Conservation (phyloP, 1,140 invertebrate genomes). For the Zaprionus ornatus region DNA sequence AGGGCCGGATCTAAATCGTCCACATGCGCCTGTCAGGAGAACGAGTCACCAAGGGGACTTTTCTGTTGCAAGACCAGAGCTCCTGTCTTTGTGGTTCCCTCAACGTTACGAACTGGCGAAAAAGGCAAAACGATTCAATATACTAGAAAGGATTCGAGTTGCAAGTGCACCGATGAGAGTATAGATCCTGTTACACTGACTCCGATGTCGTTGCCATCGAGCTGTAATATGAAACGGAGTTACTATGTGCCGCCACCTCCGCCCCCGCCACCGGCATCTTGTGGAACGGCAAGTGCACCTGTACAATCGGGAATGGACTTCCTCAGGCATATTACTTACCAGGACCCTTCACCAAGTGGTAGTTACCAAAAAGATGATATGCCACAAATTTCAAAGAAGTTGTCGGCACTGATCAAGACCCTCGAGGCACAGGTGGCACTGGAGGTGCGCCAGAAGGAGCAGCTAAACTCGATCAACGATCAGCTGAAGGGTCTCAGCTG, state of each 20-base stretch:
- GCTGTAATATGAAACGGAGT: no score
- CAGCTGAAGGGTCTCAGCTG: constrained; percentile 3
- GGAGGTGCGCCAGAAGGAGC: constrained; percentile 12
- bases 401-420: neutral
- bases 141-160: no score
- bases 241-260: neutral
- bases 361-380: neutral
- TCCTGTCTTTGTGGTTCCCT: constrained; percentile 16
- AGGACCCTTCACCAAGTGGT: neutral
- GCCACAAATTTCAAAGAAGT: neutral
- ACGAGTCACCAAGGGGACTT: no score
- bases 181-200: no score
- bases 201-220: no score
- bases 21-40: no score
- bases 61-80: neutral
- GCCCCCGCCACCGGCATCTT: neutral
- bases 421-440: constrained; percentile 1
- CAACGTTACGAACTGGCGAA: neutral
- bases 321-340: neutral
- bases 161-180: no score
- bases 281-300: neutral
- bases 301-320: neutral
- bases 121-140: no score
- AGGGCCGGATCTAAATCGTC: neutral
- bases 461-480: constrained; percentile 19